Evolutionary conservation across 2,113 vertebrate species (phyloP), one percentile per base, ranked within the genome.

Genomic region (Eptesicus fuscus): DNA sequence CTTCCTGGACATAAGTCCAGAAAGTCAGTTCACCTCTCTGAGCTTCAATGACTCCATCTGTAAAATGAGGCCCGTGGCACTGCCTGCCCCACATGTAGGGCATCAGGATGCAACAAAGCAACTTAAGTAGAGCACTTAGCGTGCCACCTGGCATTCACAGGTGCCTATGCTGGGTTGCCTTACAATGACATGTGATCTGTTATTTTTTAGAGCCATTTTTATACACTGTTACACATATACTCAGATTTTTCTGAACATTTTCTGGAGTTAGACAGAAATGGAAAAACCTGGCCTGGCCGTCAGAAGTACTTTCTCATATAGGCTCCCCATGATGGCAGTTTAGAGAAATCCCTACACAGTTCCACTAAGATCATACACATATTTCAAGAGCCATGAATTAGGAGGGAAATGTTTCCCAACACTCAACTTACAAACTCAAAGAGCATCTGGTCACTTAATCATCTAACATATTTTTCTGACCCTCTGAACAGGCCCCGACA

Each of bases 381-480:
- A 53, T 83, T 65, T 91, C 49, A 76, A 74, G 40, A 90, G 67
- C 51, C 44, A n/a, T 35, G 77, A 93, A 88, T 93, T 85, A 92
- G 74, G 86, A 78, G 44, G 67, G 69, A 61, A 86, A 77, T 61
- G 25, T 90, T 93, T 93, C 42, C 87, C 73, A 90, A 49, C 44
- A 49, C 28, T 92, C 69, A 82, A 2, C 67, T 78, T 94, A 71
- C 74, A 91, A 86, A 93, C 56, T 87, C 30, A 56, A 71, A 95
- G 83, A 7, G 49, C 83, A 94, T 95, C 93, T 96, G 78, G 84
- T 93, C 76, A 63, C 56, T 47, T 65, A 71, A 95, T 82, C 56
- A 78, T 77, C 83, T 40, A 7, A 63, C 84, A 74, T 51, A 61
- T 53, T 82, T 65, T 67, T 85, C 53, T 67, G 78, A 79, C 20